Conservation (phyloP, 2,888 invertebrate species). For the Leptinotarsa peninsularis region DNA sequence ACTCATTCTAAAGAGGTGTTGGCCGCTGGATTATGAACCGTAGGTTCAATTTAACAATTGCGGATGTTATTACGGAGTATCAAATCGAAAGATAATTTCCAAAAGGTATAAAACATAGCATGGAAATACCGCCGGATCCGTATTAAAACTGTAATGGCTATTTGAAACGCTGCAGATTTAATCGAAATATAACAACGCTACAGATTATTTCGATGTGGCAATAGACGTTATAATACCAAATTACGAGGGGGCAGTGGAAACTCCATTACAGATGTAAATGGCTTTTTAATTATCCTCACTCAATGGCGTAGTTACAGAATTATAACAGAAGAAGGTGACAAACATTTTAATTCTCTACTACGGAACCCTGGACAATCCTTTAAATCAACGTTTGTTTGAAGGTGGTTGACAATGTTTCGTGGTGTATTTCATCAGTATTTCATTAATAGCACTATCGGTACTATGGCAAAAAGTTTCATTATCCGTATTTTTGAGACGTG, state of each 20-base stretch:
- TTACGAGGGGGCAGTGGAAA: background rate
- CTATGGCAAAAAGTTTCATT: background rate
- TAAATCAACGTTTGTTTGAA: background rate
- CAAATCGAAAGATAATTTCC: slow-evolving; percentile 19
- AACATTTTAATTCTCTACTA: too few relatives aligned
- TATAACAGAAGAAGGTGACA: too few relatives aligned
- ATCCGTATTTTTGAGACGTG: background rate
- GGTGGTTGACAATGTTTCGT: too few relatives aligned
- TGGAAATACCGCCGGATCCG: slow-evolving; percentile 7
- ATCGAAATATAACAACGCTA: slow-evolving; percentile 9
- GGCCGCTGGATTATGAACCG: slow-evolving; percentile 1
- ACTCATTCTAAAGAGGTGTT: background rate
- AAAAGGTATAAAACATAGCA: slow-evolving; percentile 16
- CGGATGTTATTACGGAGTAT: slow-evolving; percentile 12
- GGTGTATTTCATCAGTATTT: too few relatives aligned
- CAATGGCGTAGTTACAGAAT: too few relatives aligned
- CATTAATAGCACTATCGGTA: too few relatives aligned
- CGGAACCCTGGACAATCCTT: too few relatives aligned
- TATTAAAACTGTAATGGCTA: slow-evolving; percentile 26
- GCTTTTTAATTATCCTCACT: background rate
- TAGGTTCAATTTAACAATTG: slow-evolving; percentile 25
- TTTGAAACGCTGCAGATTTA: slow-evolving; percentile 9
- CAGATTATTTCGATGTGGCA: background rate
- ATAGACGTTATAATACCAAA: background rate
- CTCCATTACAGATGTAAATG: background rate